Base-by-base conservation (phyloP, 2,113 vertebrate species). In the Pitta sordida region DNA sequence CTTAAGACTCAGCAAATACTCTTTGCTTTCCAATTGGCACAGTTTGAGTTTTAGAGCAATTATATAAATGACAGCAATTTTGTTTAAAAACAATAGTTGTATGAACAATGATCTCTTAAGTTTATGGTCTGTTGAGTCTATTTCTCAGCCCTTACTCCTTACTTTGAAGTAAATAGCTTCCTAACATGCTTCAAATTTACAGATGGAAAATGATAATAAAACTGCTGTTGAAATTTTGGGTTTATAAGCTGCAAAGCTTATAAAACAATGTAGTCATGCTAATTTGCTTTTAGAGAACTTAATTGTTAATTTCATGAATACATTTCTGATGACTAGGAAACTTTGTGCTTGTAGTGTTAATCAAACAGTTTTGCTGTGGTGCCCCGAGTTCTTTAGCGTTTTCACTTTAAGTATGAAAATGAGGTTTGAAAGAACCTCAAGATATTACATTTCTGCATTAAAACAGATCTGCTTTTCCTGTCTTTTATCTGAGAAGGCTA, bases 31-130 rank as follows among this genome's bases (percentile, higher is more conserved):
- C 51, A 78, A 7, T 2, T 83, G 74, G 58, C 83, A 49, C n/a
- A 64, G 11, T 56, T 78, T 0, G 1, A 91, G 29, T 76, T 82
- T 86, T 85, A 81, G 22, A 74, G 29, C 9, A 93, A 68, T 70
- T 94, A 85, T 24, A 89, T 43, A 89, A 91, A 83, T 85, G 23
- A 73, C 27, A 84, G 30, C 22, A 89, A 37, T 96, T 87, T 77
- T 88, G 46, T n/a, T 93, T 71, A 39, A 68, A 60, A 51, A 86
- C 59, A 75, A 37, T 34, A 71, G 11, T 56, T 70, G 17, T 84
- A 36, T 67, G 74, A 92, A 68, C 24, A 76, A 41, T 74, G 26
- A 73, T 89, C 64, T 86, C 15, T n/a, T 91, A 77, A n/a, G 16
- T 82, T 86, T 95, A 32, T 71, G 41, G 32, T 60, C 39, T 41